Evolutionary conservation across 2,888 invertebrate genomes (phyloP).

Genomic region (Elegia similella): DNA sequence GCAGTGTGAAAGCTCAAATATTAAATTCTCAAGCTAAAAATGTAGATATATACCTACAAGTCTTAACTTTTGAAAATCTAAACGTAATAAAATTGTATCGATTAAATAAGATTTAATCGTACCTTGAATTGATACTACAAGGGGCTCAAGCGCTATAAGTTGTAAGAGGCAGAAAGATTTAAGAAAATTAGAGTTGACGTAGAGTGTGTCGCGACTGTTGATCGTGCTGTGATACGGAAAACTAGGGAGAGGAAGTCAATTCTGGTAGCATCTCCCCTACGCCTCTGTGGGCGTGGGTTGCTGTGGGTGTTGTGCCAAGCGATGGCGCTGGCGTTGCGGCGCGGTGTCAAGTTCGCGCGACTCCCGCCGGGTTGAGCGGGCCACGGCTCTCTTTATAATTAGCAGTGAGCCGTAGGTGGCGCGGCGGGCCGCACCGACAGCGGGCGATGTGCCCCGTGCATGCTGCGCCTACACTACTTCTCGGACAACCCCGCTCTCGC

Average conservation of each 20-base stretch:
- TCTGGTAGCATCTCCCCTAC: conserved; percentile 10
- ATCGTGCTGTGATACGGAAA: not conserved
- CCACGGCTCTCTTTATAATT: conserved; percentile 62
- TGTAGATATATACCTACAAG: too few relatives aligned
- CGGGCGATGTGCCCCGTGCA: conserved; percentile 79
- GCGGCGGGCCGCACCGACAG: conserved; percentile 75
- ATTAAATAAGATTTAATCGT: too few relatives aligned
- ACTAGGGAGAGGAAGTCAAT: not conserved
- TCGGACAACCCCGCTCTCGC: conserved; percentile 89
- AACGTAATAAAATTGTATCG: too few relatives aligned
- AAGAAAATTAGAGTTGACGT: too few relatives aligned
- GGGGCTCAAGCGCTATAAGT: too few relatives aligned
- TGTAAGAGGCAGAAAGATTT: too few relatives aligned
- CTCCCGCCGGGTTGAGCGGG: conserved; percentile 38
- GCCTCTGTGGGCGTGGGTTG: conserved; percentile 33
- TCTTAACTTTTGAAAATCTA: too few relatives aligned
- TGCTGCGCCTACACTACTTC: conserved; percentile 92
- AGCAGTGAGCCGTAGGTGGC: conserved; percentile 78
- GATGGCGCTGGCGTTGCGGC: conserved; percentile 29
- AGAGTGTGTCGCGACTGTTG: too few relatives aligned
- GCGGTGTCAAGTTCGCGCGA: conserved; percentile 53
- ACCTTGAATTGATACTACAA: too few relatives aligned
- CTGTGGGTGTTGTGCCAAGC: conserved; percentile 42
- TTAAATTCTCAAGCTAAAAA: too few relatives aligned
- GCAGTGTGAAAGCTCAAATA: too few relatives aligned